Evolutionary conservation across 2,113 vertebrate species (phyloP), one percentile per base, ranked within the genome.

Genomic region (Ceyx margarethae): DNA sequence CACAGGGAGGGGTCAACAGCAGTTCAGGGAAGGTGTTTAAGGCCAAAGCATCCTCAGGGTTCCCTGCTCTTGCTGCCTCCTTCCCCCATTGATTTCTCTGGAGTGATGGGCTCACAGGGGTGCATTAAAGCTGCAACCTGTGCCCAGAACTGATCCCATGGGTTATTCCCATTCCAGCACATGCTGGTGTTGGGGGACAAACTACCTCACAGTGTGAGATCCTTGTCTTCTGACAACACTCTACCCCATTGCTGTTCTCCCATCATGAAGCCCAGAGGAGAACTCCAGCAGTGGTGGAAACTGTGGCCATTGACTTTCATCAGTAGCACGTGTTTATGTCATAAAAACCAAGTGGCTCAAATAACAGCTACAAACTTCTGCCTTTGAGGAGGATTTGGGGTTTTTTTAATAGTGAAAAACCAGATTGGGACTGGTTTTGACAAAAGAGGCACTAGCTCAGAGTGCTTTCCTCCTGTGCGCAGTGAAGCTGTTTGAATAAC

Each of bases 121-220:
- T 53, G 21, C 0, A 0, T 87, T 19, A 4, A 9, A 2, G 1
- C 43, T 25, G 3, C 0, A 1, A 8, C 28, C 4, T 26, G 25
- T 10, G 5, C 58, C 75, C 9, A 0, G 0, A 12, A 42, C 9
- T 2, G 26, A 26, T n/a, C 33, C 6, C 17, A 7, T 48, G 75
- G 50, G 43, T 54, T 33, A 2, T 73, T 64, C 8, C 17, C 0
- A 0, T 15, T 37, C 37, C 22, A 9, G 71, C 5, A 20, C 0
- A 0, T 31, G 22, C 13, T 1, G 10, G 66, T 2, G 7, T 13
- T 15, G 13, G 10, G 3, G 9, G 28, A 1, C 0, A 1, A 18
- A 66, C 50, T 15, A 0, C 8, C 2, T 17, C 25, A 0, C 1
- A 3, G 54, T 1, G 0, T 14, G 37, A 40, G 69, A 11, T 11